Percentiles rank a stretch among this genome's conserved stretches.
Evolutionary conservation across 2,113 vertebrate species (phyloP).

Genomic region (Ciconia maguari): DNA sequence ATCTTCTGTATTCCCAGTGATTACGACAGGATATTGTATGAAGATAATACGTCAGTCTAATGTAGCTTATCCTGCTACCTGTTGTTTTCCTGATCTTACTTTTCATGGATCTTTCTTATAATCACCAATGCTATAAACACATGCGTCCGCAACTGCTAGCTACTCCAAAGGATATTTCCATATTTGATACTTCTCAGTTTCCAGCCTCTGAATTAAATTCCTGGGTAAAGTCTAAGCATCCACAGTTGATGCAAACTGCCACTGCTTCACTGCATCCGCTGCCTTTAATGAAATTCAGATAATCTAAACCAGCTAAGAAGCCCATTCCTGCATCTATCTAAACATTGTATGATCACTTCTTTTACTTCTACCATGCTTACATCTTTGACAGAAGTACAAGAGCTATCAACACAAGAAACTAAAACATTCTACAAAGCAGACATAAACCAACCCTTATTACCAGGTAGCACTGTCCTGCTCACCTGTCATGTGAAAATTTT

Average conservation of each 20-base stretch:
- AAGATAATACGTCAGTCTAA: background rate
- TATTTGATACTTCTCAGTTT: background rate
- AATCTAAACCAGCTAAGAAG: background rate
- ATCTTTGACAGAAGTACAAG: background rate
- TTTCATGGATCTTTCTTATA: background rate
- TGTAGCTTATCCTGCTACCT: background rate
- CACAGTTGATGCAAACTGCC: background rate
- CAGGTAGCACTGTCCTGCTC: background rate
- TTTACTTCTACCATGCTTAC: background rate
- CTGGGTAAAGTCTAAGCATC: background rate
- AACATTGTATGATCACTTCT: background rate
- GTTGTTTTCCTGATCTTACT: background rate
- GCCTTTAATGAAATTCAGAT: background rate
- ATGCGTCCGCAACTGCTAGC: fast-evolving
- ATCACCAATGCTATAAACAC: background rate
- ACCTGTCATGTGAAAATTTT: constrained; percentile 95
- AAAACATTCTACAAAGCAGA: background rate
- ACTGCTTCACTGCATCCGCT: background rate
- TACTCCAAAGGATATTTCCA: background rate
- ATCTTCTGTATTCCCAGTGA: background rate
- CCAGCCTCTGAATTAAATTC: background rate
- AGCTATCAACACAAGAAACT: background rate
- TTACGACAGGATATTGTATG: background rate
- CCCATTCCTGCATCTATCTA: background rate
- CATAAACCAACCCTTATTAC: background rate